phyloP scores from a whole-genome alignment of 37 sponge, comb jelly and placozoan genomes.

The Halisarca cf. caerulea region DNA sequence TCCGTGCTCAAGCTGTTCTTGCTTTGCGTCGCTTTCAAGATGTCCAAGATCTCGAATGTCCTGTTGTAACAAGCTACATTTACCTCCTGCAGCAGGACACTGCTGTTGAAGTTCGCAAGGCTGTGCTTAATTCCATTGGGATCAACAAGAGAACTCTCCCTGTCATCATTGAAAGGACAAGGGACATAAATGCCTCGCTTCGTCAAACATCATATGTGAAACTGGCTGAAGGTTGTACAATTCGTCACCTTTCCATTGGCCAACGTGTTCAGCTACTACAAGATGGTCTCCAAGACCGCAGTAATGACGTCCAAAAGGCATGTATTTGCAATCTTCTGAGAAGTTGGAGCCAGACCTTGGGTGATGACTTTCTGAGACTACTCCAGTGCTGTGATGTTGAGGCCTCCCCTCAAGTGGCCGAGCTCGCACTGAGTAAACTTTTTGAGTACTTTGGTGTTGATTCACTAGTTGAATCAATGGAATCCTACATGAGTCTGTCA shows the following conservation, averaged over 20 bases:
- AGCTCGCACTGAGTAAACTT: conserved; percentile 49
- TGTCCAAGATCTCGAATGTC: conserved; percentile 42
- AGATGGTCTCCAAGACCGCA: conserved; percentile 59
- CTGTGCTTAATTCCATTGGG: conserved; percentile 36
- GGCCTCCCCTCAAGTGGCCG: conserved; percentile 58
- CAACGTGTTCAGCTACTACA: conserved; percentile 59
- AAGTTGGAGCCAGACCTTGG: conserved; percentile 53
- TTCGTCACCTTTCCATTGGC: conserved; percentile 58
- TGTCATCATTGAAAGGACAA: conserved; percentile 69
- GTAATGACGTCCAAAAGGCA: conserved; percentile 42
- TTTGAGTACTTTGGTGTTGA: conserved; percentile 54
- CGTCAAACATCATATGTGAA: conserved; percentile 45
- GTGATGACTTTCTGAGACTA: conserved; percentile 66
- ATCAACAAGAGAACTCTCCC: conserved; percentile 14
- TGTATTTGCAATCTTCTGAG: conserved; percentile 59
- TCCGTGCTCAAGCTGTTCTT: conserved; percentile 56
- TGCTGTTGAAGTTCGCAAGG: conserved; percentile 64
- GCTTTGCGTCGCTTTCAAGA: conserved; percentile 55
- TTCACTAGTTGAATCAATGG: conserved; percentile 29
- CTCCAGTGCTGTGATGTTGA: conserved; percentile 72
- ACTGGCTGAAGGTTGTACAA: conserved; percentile 59
- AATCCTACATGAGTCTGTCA: neutral
- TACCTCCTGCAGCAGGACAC: conserved; percentile 46
- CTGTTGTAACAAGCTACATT: conserved; percentile 25
- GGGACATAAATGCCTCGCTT: conserved; percentile 64